These are phyloP conservation scores for Heteractis magnifica DNA, from an alignment of 92 coral and sea anemone species.

Conservation along the genomic window DNA sequence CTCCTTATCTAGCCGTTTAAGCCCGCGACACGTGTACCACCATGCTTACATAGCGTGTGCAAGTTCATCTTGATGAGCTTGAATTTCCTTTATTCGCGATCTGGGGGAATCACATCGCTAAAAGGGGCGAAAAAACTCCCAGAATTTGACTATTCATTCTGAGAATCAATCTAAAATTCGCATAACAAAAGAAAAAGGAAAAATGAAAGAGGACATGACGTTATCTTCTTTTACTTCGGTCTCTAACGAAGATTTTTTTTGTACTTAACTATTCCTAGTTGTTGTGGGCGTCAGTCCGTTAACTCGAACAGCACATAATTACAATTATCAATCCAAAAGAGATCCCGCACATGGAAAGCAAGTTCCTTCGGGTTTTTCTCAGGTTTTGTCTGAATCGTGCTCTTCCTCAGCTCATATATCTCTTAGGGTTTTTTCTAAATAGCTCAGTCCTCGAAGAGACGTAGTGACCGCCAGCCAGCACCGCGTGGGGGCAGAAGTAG, in stretches of 20 bases:
- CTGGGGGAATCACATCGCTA: background rate
- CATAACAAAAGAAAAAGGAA: background rate
- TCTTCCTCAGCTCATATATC: background rate
- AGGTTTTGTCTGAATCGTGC: background rate
- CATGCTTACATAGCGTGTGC: conserved; percentile 3
- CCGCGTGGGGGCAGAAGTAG: conserved; percentile 17
- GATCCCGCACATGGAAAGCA: background rate
- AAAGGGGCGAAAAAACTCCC: background rate
- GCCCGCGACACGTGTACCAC: conserved; percentile 1
- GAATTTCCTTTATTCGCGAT: background rate
- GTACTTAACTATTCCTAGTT: background rate
- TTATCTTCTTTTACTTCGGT: conserved; percentile 3
- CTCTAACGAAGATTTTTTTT: background rate
- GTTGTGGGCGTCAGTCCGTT: background rate
- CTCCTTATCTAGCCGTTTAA: background rate
- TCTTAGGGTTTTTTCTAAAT: background rate
- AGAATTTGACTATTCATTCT: background rate
- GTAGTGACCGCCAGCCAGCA: background rate
- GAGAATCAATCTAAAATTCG: background rate
- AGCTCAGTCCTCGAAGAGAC: background rate
- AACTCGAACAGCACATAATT: background rate
- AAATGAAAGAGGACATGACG: background rate
- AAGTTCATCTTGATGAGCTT: background rate
- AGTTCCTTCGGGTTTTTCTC: background rate
- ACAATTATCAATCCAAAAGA: background rate